Percentiles rank a stretch among this genome's conserved stretches.
Conservation (phyloP, 2,888 invertebrate genomes). For the Chalcis sispes region DNA sequence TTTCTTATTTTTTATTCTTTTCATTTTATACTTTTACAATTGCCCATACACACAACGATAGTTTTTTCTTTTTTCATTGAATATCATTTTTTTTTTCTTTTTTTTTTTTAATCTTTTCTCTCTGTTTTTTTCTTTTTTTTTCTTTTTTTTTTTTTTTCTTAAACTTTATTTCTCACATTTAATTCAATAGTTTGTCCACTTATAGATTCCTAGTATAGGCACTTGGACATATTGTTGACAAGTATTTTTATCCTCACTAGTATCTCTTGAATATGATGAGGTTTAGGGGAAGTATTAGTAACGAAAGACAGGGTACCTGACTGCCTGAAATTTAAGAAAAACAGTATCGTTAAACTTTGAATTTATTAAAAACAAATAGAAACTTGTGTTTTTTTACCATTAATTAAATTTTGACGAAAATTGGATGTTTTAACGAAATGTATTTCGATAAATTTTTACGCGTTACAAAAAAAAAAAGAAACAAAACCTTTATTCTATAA, state of each 20-base stretch:
- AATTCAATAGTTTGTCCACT: conserved; percentile 53
- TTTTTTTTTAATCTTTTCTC: background rate
- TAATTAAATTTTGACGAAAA: background rate
- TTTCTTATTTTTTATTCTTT: conserved; percentile 9
- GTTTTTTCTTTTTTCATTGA: conserved; percentile 33
- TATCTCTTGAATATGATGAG: conserved; percentile 48
- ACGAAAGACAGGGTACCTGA: conserved; percentile 43
- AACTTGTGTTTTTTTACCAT: no score
- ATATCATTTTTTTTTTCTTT: background rate
- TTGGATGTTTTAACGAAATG: background rate
- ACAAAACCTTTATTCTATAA: no score
- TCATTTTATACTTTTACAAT: conserved; percentile 41
- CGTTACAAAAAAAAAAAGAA: no score
- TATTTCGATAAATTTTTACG: background rate
- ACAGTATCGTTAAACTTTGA: background rate
- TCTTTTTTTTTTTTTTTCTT: background rate
- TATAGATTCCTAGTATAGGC: conserved; percentile 54
- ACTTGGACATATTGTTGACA: conserved; percentile 59
- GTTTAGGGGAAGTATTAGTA: conserved; percentile 46
- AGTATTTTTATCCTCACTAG: conserved; percentile 38
- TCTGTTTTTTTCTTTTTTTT: conserved; percentile 10
- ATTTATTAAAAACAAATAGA: conserved; percentile 16
- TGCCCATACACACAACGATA: conserved; percentile 48
- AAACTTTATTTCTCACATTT: background rate
- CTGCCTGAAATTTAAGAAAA: conserved; percentile 52